A percentile compares a stretch with the other conserved stretches of the same genome.
Conservation (phyloP, 1,140 invertebrate species). For the Aphelinus atriplicis region DNA sequence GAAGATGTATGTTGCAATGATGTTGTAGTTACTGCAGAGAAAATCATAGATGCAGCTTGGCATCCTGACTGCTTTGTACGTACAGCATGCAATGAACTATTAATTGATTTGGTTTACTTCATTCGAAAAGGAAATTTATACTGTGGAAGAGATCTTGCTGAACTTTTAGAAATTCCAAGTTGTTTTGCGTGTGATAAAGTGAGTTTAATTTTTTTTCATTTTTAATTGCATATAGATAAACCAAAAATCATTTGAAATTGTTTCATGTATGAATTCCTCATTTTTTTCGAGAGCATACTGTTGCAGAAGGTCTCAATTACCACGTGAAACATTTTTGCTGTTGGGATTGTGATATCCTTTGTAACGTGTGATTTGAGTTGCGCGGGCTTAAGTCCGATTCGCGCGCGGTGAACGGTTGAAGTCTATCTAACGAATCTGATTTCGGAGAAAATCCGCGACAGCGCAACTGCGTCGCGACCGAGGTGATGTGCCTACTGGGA, state of each 20-base stretch:
- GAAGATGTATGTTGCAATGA: slow-evolving; percentile 75
- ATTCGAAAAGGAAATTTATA: slow-evolving; percentile 87
- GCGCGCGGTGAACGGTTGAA: too few species aligned
- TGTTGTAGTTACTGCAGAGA: slow-evolving; percentile 84
- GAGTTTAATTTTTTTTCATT: too few species aligned
- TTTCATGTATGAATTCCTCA: too few species aligned
- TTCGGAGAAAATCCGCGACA: too few species aligned
- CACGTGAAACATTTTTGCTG: slow-evolving; percentile 92
- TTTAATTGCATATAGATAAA: too few species aligned
- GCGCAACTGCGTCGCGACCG: too few species aligned
- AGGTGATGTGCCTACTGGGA: too few species aligned
- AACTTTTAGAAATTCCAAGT: slow-evolving; percentile 84
- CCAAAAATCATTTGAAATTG: too few species aligned
- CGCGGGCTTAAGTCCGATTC: too few species aligned
- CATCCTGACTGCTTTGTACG: slow-evolving; percentile 91
- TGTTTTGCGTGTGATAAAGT: slow-evolving; percentile 93
- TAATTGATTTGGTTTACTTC: slow-evolving; percentile 93
- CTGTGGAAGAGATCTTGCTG: slow-evolving; percentile 89
- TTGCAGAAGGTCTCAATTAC: slow-evolving; percentile 82
- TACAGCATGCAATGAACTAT: slow-evolving; percentile 81
- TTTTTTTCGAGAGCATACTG: slow-evolving; percentile 86
- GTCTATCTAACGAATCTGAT: too few species aligned
- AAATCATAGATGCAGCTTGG: slow-evolving; percentile 81
- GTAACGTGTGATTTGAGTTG: too few species aligned
- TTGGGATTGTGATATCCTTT: slow-evolving; percentile 84